Conservation (phyloP, 2,113 vertebrate species). For the Cyprinus carpio region DNA sequence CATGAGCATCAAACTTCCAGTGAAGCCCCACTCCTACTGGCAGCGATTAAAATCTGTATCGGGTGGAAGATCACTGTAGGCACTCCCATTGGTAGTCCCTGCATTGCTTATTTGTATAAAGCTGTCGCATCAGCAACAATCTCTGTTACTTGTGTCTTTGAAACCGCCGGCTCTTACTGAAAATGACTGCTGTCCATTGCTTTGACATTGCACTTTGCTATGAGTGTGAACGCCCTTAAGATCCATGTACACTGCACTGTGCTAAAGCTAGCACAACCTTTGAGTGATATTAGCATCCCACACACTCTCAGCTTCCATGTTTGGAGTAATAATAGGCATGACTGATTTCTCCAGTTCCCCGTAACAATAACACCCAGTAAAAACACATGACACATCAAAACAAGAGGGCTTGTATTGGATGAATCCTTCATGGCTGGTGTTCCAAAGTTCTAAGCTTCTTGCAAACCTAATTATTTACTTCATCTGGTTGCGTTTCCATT, state of each 20-base stretch:
- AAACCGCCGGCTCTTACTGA: not conserved
- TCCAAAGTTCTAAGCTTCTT: not conserved
- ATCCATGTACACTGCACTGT: not conserved
- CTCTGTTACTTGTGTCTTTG: not conserved
- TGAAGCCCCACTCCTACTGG: too few relatives aligned
- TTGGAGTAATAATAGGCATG: slow-evolving; percentile 38
- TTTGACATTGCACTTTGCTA: not conserved
- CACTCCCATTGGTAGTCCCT: not conserved
- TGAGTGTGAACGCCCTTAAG: not conserved
- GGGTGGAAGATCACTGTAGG: not conserved
- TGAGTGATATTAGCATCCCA: slow-evolving; percentile 23
- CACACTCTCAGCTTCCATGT: slow-evolving; percentile 8
- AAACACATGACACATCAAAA: slow-evolving; percentile 2
- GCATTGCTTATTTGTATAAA: not conserved
- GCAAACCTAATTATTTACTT: slow-evolving; percentile 34
- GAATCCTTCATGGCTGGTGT: slow-evolving; percentile 24
- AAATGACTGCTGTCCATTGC: not conserved
- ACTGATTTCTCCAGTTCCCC: slow-evolving; percentile 23
- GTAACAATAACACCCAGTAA: slow-evolving; percentile 1
- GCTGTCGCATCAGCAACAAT: not conserved
- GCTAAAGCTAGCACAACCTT: not conserved
- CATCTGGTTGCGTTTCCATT: slow-evolving; percentile 30
- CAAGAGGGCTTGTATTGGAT: not conserved
- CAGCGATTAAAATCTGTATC: not conserved
- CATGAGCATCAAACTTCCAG: slow-evolving; percentile 11